Conservation (phyloP, 2,888 invertebrate species). For the Heliconius charithonia region DNA sequence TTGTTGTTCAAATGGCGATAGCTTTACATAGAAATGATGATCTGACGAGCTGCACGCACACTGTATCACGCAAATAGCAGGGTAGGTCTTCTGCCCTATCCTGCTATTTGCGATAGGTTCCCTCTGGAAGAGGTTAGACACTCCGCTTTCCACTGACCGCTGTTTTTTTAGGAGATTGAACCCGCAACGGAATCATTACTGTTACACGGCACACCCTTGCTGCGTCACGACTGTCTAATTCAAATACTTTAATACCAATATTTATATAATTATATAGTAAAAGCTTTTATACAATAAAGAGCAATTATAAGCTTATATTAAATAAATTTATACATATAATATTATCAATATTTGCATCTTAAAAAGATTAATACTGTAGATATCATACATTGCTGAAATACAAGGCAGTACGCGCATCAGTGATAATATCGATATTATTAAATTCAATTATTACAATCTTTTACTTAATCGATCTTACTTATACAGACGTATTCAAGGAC, state of each 20-base stretch:
- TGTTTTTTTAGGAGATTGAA: no score
- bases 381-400: slow-evolving; percentile 30
- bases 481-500: background rate
- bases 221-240: no score
- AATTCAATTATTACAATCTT: slow-evolving; percentile 34
- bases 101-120: no score
- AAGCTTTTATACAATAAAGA: background rate
- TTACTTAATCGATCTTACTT: slow-evolving; percentile 29
- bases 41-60: no score
- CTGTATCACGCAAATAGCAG: no score
- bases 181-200: no score
- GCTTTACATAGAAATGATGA: no score
- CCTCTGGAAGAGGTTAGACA: no score
- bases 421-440: slow-evolving; percentile 29
- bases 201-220: no score
- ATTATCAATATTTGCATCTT: slow-evolving; percentile 31
- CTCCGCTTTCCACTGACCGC: no score
- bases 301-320: background rate
- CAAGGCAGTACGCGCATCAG: background rate
- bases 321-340: slow-evolving; percentile 33
- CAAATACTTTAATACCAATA: no score
- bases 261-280: background rate
- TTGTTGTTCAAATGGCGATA: background rate
- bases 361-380: slow-evolving; percentile 42
- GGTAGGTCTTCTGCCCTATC: no score